Conservation (phyloP, 2,797 vertebrate species). For the Xerus rutilus region DNA sequence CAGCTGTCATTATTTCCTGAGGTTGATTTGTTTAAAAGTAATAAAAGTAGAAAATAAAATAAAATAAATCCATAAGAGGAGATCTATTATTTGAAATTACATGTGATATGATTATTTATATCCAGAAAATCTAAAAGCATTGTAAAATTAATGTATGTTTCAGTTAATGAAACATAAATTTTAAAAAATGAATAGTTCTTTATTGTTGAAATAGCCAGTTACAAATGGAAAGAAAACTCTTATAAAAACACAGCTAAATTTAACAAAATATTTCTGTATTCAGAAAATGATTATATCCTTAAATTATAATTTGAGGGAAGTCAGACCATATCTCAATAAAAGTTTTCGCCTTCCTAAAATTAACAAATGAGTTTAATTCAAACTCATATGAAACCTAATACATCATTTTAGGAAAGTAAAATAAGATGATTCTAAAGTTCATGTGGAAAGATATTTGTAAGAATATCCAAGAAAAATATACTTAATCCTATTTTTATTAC, state of each 20-base stretch:
- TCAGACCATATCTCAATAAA: constrained; percentile 40
- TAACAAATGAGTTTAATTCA: constrained; percentile 28
- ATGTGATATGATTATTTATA: background rate
- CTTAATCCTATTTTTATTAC: background rate
- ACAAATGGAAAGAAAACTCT: background rate
- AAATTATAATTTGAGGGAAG: constrained; percentile 54
- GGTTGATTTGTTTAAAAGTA: constrained; percentile 46
- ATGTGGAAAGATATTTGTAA: constrained; percentile 35
- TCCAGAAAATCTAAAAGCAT: background rate
- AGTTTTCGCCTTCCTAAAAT: constrained; percentile 49
- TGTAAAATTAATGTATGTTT: background rate
- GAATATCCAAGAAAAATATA: constrained; percentile 4
- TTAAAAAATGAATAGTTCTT: background rate
- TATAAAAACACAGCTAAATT: constrained; percentile 29
- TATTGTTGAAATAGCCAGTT: background rate
- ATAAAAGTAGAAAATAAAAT: constrained; percentile 41
- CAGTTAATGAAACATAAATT: background rate
- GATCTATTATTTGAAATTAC: constrained; percentile 3
- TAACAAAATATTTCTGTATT: constrained; percentile 30
- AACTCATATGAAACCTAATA: constrained; percentile 12
- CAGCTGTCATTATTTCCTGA: background rate
- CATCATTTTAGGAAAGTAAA: constrained; percentile 17
- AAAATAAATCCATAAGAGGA: constrained; percentile 19
- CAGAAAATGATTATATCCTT: constrained; percentile 16
- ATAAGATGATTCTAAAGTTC: constrained; percentile 41